Evolutionary conservation across 2,797 vertebrate genomes (phyloP).

Genomic region (Scomberomorus guttatus): DNA sequence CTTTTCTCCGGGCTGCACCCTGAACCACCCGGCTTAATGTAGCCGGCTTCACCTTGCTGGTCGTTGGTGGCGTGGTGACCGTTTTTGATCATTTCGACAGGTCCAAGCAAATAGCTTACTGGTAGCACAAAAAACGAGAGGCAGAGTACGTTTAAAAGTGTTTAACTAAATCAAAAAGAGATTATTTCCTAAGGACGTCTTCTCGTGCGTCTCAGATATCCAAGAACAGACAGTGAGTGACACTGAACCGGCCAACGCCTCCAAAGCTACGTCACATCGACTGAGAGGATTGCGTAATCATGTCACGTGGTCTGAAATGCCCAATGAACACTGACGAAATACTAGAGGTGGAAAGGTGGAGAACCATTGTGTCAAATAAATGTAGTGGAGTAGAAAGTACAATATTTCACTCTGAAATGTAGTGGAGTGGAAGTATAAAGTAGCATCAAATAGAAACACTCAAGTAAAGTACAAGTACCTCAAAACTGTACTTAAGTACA

Average conservation of each 20-base stretch:
- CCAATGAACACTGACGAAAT: background rate
- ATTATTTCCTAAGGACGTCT: background rate
- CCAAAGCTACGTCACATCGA: slow-evolving; percentile 65
- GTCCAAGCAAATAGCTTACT: rapidly evolving
- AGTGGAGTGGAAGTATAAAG: too few species aligned
- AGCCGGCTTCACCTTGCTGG: slow-evolving; percentile 38
- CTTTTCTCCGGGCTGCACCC: slow-evolving; percentile 79
- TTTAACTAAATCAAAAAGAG: background rate
- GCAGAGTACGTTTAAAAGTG: too few species aligned
- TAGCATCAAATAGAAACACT: too few species aligned
- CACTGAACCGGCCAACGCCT: slow-evolving; percentile 69
- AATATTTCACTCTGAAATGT: too few species aligned
- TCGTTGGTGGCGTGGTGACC: slow-evolving; percentile 76
- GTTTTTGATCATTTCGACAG: slow-evolving; percentile 84
- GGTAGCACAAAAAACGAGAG: background rate
- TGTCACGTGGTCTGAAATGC: slow-evolving; percentile 52
- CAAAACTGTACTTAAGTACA: too few species aligned
- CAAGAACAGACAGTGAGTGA: background rate
- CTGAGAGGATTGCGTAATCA: slow-evolving; percentile 46
- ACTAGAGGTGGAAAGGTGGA: background rate
- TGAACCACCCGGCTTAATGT: slow-evolving; percentile 37
- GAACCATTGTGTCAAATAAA: too few species aligned
- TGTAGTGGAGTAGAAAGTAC: too few species aligned
- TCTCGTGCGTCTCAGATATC: background rate
- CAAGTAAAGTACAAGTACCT: too few species aligned